These are phyloP conservation scores for Anoncus sp. DNA, from an alignment of 2,888 invertebrate genomes.

Conservation along the genomic window DNA sequence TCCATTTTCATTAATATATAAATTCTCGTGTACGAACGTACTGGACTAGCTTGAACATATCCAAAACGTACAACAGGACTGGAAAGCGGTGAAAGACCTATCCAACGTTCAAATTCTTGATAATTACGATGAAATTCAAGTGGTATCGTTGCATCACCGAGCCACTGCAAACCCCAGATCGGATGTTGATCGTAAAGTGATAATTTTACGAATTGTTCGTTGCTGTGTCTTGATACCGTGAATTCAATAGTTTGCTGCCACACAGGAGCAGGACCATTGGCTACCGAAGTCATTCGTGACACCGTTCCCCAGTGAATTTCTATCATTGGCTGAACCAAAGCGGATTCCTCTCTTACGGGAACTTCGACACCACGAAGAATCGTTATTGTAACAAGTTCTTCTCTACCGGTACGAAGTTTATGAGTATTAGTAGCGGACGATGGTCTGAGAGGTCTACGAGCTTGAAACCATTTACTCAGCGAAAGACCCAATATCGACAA, in stretches of 20 bases:
- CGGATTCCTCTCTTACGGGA: slow-evolving; percentile 81
- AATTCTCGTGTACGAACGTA: slow-evolving; percentile 77
- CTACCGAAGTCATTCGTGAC: slow-evolving; percentile 71
- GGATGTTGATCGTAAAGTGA: slow-evolving; percentile 81
- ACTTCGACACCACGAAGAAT: slow-evolving; percentile 79
- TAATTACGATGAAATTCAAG: slow-evolving; percentile 77
- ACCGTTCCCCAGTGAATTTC: slow-evolving; percentile 79
- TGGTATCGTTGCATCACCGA: slow-evolving; percentile 79
- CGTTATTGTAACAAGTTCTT: slow-evolving; percentile 76
- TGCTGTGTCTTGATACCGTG: slow-evolving; percentile 73
- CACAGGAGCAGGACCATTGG: slow-evolving; percentile 80
- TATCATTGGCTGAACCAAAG: slow-evolving; percentile 78
- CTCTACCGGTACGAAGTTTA: slow-evolving; percentile 70
- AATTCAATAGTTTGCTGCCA: slow-evolving; percentile 81
- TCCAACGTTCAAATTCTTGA: slow-evolving; percentile 81
- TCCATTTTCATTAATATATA: slow-evolving; percentile 80
- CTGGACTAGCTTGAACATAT: slow-evolving; percentile 76
- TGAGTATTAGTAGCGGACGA: slow-evolving; percentile 65
- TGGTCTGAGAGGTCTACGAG: slow-evolving; percentile 73
- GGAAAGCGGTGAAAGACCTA: slow-evolving; percentile 76
- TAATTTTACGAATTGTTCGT: slow-evolving; percentile 75
- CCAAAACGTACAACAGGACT: slow-evolving; percentile 79
- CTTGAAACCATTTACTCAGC: slow-evolving; percentile 73
- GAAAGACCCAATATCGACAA: slow-evolving; percentile 76
- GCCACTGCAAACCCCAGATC: slow-evolving; percentile 81